Evolutionary conservation across 2,797 vertebrate species (phyloP).

Genomic region (Trichosurus vulpecula): DNA sequence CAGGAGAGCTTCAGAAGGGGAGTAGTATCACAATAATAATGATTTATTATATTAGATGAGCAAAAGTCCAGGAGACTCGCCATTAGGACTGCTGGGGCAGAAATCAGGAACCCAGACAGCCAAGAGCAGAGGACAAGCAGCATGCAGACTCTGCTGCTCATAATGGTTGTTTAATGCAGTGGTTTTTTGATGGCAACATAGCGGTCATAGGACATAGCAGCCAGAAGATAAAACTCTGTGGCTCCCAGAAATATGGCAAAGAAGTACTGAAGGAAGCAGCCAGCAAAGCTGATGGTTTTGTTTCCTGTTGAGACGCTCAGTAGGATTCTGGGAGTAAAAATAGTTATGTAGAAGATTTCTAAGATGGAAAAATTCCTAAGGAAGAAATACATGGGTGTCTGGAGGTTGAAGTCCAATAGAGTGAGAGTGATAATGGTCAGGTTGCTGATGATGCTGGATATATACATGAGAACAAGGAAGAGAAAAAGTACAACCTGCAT

Average conservation of each 20-base stretch:
- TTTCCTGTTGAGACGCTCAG: constrained; percentile 46
- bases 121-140: constrained; percentile 51
- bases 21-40: constrained; percentile 64
- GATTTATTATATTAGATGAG: constrained; percentile 45
- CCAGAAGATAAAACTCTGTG: constrained; percentile 12
- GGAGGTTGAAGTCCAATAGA: background rate
- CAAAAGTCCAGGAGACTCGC: constrained; percentile 43
- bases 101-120: constrained; percentile 20
- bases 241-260: constrained; percentile 63
- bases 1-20: constrained; percentile 51
- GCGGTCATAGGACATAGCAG: background rate
- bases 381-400: background rate
- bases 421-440: constrained; percentile 1
- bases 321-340: constrained; percentile 11
- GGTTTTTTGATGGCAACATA: background rate
- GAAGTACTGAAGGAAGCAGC: constrained; percentile 65
- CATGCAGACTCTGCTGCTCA: constrained; percentile 44
- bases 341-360: background rate
- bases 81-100: background rate
- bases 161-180: constrained; percentile 46
- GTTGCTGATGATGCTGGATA: background rate
- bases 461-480: background rate
- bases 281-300: constrained; percentile 59
- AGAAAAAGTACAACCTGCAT: background rate
- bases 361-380: constrained; percentile 15